These are phyloP conservation scores for Idaea biselata DNA, from an alignment of 2,888 invertebrate species.

Conservation along the genomic window DNA sequence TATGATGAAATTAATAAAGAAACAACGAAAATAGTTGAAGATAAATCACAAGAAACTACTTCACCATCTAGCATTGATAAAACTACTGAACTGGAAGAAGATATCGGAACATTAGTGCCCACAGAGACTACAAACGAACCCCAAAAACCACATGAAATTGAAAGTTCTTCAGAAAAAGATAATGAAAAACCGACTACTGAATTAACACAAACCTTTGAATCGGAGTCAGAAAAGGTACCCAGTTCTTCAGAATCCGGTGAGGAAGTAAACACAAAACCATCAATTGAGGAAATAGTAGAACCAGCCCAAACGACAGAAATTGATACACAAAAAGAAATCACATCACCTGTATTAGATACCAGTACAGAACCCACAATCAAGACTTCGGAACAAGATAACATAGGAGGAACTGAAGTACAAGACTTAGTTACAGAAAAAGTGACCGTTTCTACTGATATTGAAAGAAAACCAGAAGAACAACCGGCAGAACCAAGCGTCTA, in stretches of 20 bases:
- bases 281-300: constrained; percentile 3
- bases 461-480: neutral
- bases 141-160: neutral
- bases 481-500: neutral
- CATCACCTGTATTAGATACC: neutral
- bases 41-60: neutral
- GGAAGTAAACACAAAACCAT: constrained; percentile 1
- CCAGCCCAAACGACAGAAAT: neutral
- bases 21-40: neutral
- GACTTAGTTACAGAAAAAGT: neutral
- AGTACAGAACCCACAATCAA: neutral
- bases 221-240: constrained; percentile 9
- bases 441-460: neutral
- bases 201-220: constrained; percentile 5
- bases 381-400: neutral
- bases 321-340: neutral
- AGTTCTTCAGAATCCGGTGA: constrained; percentile 5
- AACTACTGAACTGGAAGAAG: neutral
- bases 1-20: neutral
- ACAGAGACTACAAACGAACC: neutral
- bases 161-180: neutral
- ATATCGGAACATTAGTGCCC: neutral
- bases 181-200: constrained; percentile 1
- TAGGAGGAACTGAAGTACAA: neutral
- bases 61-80: neutral